Evolutionary conservation across 2,113 vertebrate genomes (phyloP).

Genomic region (Actenoides lindsayi): DNA sequence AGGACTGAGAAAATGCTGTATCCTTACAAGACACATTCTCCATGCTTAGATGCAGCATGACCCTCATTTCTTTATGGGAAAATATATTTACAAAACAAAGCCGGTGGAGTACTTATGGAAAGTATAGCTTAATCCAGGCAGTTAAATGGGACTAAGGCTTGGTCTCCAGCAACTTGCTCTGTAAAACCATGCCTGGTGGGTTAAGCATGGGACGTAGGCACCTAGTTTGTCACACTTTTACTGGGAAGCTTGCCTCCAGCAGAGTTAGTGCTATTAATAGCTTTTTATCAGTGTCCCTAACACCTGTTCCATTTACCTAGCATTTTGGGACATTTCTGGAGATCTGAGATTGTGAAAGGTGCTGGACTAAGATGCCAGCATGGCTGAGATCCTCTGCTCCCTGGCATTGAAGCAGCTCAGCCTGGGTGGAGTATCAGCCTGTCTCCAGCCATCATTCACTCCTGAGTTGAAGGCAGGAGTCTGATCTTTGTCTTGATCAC

Average conservation of each 20-base stretch:
- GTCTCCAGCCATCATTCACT: background rate
- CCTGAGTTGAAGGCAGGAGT: background rate
- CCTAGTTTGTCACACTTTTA: background rate
- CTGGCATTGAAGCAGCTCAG: background rate
- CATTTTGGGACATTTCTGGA: background rate
- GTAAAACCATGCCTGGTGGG: background rate
- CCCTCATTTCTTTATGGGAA: background rate
- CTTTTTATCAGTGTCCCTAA: background rate
- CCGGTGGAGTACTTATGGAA: background rate
- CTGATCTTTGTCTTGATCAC: background rate
- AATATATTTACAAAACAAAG: background rate
- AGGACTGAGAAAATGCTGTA: background rate
- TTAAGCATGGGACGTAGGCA: background rate
- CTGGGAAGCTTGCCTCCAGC: background rate
- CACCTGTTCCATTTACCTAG: background rate
- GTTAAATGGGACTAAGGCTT: background rate
- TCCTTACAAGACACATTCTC: background rate
- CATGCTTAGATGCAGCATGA: background rate
- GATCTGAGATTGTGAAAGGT: background rate
- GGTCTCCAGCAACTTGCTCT: background rate
- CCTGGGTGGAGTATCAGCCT: background rate
- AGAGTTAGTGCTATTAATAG: background rate
- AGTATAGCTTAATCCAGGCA: background rate
- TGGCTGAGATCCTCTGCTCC: background rate
- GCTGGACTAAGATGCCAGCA: rapidly evolving